Conservation (phyloP, 2,113 vertebrate species). For the Heptranchias perlo region DNA sequence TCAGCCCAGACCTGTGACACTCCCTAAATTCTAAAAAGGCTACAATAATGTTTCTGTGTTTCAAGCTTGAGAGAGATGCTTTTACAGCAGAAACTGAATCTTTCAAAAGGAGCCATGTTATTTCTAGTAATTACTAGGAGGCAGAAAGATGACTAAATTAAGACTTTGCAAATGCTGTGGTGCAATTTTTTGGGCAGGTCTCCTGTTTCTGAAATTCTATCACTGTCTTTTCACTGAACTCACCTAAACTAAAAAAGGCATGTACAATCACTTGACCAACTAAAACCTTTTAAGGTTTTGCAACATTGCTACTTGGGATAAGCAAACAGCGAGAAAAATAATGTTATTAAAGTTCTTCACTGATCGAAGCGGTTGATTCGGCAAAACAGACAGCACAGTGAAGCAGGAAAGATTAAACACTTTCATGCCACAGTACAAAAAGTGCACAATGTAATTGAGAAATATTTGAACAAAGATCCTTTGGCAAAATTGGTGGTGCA, state of each 20-base stretch:
- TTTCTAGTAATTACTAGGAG: not conserved
- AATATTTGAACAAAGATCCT: not conserved
- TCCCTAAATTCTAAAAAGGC: constrained; percentile 7
- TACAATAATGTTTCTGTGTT: not conserved
- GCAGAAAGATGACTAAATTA: not conserved
- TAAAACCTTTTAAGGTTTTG: not conserved
- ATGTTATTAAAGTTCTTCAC: no score
- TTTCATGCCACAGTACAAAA: no score
- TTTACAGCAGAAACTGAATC: not conserved
- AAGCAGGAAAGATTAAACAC: no score
- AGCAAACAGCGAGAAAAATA: not conserved
- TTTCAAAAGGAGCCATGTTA: not conserved
- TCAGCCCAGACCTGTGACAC: not conserved
- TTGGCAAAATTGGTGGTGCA: not conserved
- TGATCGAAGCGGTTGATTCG: no score
- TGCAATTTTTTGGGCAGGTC: not conserved
- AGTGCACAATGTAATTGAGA: no score
- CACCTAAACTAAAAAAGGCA: not conserved
- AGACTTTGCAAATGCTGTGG: not conserved
- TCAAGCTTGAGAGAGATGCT: not conserved
- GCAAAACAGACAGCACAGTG: no score
- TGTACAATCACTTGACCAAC: not conserved
- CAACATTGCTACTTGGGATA: not conserved
- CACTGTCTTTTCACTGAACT: not conserved
- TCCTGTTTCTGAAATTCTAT: not conserved